Percentiles rank a stretch among this genome's conserved stretches.
Evolutionary conservation across 2,113 vertebrate species (phyloP).

Genomic region (Heterotis niloticus): DNA sequence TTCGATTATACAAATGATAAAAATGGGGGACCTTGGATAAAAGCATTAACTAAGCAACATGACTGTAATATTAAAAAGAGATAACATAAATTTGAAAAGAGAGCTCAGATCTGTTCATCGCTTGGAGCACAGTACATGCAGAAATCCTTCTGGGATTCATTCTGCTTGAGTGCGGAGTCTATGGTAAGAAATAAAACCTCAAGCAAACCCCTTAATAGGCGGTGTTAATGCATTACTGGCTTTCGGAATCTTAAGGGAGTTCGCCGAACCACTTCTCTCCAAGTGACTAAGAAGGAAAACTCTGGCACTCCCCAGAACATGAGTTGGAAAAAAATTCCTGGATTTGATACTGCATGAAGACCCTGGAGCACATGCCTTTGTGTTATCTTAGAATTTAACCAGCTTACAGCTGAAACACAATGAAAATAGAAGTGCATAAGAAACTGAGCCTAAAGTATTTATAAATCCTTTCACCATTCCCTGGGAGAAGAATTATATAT

Average conservation of each 20-base stretch:
- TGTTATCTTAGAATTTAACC: neutral
- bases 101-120: neutral
- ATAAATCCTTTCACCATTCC: too few species aligned
- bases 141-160: neutral
- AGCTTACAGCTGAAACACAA: neutral
- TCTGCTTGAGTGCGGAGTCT: neutral
- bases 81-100: neutral
- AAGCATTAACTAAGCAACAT: too few species aligned
- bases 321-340: neutral
- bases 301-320: neutral
- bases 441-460: neutral
- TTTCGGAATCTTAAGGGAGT: constrained; percentile 7
- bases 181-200: neutral
- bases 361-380: neutral
- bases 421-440: neutral
- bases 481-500: too few species aligned
- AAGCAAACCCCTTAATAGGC: neutral
- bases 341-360: neutral
- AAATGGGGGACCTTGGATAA: too few species aligned
- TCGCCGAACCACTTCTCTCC: neutral
- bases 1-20: too few species aligned
- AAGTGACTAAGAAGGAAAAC: neutral
- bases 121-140: neutral
- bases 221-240: neutral
- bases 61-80: too few species aligned